Percentiles rank a stretch among this genome's conserved stretches.
Evolutionary conservation across 2,888 invertebrate species (phyloP).

Genomic region (Operophtera brumata): DNA sequence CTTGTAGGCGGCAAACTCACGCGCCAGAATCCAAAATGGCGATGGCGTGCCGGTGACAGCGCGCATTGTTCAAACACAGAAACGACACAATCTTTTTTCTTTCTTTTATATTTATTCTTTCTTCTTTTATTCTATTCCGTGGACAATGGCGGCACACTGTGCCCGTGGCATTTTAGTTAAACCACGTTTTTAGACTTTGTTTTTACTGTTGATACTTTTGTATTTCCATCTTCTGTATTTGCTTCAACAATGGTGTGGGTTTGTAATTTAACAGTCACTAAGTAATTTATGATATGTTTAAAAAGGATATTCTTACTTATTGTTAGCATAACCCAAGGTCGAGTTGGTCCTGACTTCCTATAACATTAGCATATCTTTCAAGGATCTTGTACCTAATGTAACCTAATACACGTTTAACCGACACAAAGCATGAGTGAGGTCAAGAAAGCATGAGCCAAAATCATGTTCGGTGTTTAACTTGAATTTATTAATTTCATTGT

Average conservation of each 20-base stretch:
- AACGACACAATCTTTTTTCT: constrained; percentile 73
- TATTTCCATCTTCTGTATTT: constrained; percentile 38
- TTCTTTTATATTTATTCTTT: constrained; percentile 54
- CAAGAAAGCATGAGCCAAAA: constrained; percentile 3
- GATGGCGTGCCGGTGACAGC: constrained; percentile 64
- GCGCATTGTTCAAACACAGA: constrained; percentile 76
- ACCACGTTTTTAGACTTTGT: constrained; percentile 65
- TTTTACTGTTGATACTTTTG: constrained; percentile 51
- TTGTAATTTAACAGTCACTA: constrained; percentile 24
- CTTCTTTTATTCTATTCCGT: constrained; percentile 61
- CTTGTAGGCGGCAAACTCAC: constrained; percentile 37
- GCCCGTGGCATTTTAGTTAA: constrained; percentile 70
- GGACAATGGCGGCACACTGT: constrained; percentile 72
- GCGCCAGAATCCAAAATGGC: constrained; percentile 66
- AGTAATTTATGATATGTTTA: constrained; percentile 23
- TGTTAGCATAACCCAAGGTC: constrained; percentile 5
- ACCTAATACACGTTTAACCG: not conserved
- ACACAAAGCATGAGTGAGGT: constrained; percentile 5
- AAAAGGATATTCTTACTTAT: constrained; percentile 12
- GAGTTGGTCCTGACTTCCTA: not conserved
- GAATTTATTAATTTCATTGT: constrained; percentile 9
- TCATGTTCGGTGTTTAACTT: constrained; percentile 10
- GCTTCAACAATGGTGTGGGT: constrained; percentile 30
- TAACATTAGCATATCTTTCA: not conserved
- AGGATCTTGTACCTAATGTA: not conserved